Conservation (phyloP, 1,140 invertebrate genomes). For the Bradysia coprophila region DNA sequence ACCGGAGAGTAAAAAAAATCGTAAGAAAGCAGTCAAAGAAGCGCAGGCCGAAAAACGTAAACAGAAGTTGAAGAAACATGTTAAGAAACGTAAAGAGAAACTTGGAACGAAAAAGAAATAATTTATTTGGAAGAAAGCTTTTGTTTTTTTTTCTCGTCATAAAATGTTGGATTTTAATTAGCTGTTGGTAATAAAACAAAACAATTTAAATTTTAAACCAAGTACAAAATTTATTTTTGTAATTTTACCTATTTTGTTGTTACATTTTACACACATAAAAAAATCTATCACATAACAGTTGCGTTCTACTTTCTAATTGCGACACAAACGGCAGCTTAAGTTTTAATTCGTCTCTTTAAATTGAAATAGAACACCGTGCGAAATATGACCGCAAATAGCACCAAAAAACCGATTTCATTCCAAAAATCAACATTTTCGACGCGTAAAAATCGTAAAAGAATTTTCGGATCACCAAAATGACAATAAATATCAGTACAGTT, state of each 20-base stretch:
- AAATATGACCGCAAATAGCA: constrained; percentile 29
- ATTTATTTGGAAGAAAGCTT: constrained; percentile 1
- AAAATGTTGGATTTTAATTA: too few species aligned
- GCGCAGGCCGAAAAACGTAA: constrained; percentile 82
- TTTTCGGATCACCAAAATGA: constrained; percentile 35
- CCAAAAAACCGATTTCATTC: constrained; percentile 29
- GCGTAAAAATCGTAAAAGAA: constrained; percentile 32
- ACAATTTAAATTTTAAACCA: too few species aligned
- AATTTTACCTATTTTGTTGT: too few species aligned
- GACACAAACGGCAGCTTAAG: too few species aligned
- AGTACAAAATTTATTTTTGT: too few species aligned
- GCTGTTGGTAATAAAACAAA: too few species aligned
- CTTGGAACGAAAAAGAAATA: constrained; percentile 21
- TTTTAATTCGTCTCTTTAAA: constrained; percentile 29
- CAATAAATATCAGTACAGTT: constrained; percentile 38
- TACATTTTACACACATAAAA: too few species aligned
- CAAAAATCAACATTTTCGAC: constrained; percentile 30
- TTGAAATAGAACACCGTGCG: constrained; percentile 31
- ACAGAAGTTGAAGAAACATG: constrained; percentile 85
- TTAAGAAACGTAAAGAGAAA: constrained; percentile 82
- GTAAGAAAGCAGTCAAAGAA: constrained; percentile 74
- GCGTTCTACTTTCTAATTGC: too few species aligned
- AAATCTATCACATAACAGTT: too few species aligned
- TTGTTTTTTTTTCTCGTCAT: too few species aligned
- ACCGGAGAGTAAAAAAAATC: constrained; percentile 60